These are phyloP conservation scores for Erebia aethiops DNA, from an alignment of 2,888 invertebrate genomes.

Conservation along the genomic window DNA sequence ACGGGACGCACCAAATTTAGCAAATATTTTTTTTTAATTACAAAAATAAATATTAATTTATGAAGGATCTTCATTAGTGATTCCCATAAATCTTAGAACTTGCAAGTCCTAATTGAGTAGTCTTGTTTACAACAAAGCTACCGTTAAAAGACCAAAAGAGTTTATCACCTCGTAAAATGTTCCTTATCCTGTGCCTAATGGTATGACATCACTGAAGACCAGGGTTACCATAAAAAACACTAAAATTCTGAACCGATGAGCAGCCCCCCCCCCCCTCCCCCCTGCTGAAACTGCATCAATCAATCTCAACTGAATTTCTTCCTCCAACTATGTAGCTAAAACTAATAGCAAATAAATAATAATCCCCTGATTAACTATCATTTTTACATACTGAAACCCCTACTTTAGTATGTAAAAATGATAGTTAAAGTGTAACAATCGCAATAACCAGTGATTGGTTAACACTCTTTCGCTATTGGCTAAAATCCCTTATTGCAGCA, in stretches of 20 bases:
- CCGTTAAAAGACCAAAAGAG: constrained; percentile 40
- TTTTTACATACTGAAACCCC: too few species aligned
- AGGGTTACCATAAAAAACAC: constrained; percentile 27
- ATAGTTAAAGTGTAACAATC: too few species aligned
- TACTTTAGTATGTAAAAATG: too few species aligned
- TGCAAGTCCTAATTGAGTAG: constrained; percentile 35
- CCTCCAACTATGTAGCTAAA: too few species aligned
- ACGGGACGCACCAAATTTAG: constrained; percentile 25
- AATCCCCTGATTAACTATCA: too few species aligned
- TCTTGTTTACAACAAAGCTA: constrained; percentile 36
- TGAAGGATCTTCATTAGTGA: background rate
- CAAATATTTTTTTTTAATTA: constrained; percentile 23
- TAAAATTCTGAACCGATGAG: background rate
- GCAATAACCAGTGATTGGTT: too few species aligned
- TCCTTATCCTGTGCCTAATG: constrained; percentile 61
- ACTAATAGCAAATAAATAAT: too few species aligned
- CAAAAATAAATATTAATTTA: constrained; percentile 12
- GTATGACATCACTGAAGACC: constrained; percentile 68
- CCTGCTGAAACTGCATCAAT: too few species aligned
- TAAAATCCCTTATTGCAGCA: too few species aligned
- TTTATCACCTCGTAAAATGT: constrained; percentile 53
- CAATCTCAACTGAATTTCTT: too few species aligned
- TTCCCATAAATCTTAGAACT: constrained; percentile 27
- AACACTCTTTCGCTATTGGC: too few species aligned
- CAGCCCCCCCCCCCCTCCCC: too few species aligned